These are phyloP conservation scores for Silurus meridionalis DNA, from an alignment of 2,113 vertebrate species.

Conservation along the genomic window DNA sequence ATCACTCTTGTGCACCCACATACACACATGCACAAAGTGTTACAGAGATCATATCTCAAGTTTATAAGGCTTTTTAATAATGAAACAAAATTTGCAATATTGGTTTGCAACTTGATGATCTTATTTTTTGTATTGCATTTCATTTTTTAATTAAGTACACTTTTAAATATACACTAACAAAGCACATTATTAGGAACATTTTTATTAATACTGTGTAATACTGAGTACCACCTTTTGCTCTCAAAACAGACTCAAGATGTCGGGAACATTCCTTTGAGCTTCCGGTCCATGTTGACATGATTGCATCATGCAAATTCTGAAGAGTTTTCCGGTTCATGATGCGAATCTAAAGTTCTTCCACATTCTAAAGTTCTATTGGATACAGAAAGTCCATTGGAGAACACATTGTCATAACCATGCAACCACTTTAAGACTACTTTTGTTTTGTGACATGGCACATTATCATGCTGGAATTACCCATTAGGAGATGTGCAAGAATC, in stretches of 20 bases:
- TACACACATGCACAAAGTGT: neutral
- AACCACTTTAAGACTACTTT: neutral
- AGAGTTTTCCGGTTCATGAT: neutral
- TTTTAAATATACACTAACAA: neutral
- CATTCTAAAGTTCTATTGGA: neutral
- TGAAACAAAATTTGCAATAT: neutral
- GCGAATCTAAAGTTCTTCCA: neutral
- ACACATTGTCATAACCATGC: neutral
- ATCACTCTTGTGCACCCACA: neutral
- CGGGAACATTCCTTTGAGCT: neutral
- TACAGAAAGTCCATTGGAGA: neutral
- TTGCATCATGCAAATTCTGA: neutral
- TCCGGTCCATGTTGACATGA: neutral
- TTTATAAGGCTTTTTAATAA: neutral
- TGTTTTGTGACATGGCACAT: neutral
- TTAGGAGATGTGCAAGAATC: neutral
- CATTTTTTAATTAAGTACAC: neutral
- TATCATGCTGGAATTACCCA: neutral
- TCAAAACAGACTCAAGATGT: neutral
- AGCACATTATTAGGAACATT: neutral
- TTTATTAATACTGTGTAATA: neutral
- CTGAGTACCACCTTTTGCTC: neutral
- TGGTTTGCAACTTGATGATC: neutral
- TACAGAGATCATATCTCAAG: neutral
- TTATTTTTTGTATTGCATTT: neutral